Evolutionary conservation across 92 coral and sea anemone species (phyloP).

Genomic region (Parazoanthus swiftii): DNA sequence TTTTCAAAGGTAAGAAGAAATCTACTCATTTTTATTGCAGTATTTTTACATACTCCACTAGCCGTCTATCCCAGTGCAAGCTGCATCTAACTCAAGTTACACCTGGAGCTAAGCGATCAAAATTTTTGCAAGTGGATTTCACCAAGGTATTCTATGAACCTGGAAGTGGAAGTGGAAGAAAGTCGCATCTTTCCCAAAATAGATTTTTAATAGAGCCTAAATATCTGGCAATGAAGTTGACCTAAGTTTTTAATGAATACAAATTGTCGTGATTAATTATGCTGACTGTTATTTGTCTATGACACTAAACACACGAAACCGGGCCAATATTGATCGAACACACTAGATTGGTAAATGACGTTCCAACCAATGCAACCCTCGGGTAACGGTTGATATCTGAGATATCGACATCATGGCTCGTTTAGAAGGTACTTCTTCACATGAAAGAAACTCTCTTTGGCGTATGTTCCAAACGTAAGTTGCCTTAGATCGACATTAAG

Average conservation of each 20-base stretch:
- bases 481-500: not conserved
- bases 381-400: too few relatives aligned
- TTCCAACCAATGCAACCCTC: too few relatives aligned
- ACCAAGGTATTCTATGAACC: too few relatives aligned
- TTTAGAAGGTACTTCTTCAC: not conserved
- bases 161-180: too few relatives aligned
- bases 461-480: conserved; percentile 33
- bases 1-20: conserved; percentile 59
- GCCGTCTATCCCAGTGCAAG: not conserved
- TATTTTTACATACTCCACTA: not conserved
- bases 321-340: not conserved
- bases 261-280: not conserved
- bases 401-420: not conserved
- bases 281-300: not conserved
- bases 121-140: not conserved
- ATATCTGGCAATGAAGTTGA: not conserved
- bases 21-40: not conserved
- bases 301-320: not conserved
- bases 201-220: not conserved
- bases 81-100: not conserved
- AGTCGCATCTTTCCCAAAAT: too few relatives aligned
- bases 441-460: conserved; percentile 13
- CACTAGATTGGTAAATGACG: not conserved
- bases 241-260: not conserved
- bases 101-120: too few relatives aligned